Evolutionary conservation across 2,113 vertebrate species (phyloP), one percentile per base, ranked within the genome.

Genomic region (Spheniscus mendiculus): DNA sequence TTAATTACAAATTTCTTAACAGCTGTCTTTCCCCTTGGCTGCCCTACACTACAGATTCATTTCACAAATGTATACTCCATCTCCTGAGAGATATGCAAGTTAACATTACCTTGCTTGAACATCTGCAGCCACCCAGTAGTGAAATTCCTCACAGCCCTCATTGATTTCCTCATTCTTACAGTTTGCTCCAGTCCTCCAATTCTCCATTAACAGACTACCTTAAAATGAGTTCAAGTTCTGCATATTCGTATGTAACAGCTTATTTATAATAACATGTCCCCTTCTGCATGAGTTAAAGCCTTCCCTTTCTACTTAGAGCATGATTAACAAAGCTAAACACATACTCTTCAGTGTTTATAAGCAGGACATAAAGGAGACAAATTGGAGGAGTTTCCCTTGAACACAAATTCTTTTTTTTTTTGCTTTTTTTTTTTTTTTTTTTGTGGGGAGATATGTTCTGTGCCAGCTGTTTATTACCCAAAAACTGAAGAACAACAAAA

Each of bases 1-100:
- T 74, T 93, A 94, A 94, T 92, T 88, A 89, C 29, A 74, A 59
- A 77, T 86, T 81, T 87, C 69, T 59, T 90, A 78, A 47, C 27
- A 86, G 32, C 10, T 66, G 14, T 62, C 67, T 50, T 86, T 94
- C 63, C 47, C 22, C 50, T 80, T 55, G 40, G 34, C 74, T 90
- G 25, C 25, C 67, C 58, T 83, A 23, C 26, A 6, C 11, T 44
- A 32, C 18, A 44, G 17, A 66, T 72, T 58, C 11, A 62, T 69
- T 72, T 18, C 42, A 49, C 49, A 81, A 63, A 82, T 12, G 15
- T 38, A 30, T 34, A 17, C 12, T 80, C 14, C 13, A 15, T 26
- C 27, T 78, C n/a, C 34, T 69, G n/a, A 67, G 20, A 77, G 9
- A 59, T 26, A 34, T 2, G 1, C 11, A 58, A 50, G 36, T 63